phyloP scores from a whole-genome alignment of 2,797 vertebrate genomes.

The Onychomys leucogaster region DNA sequence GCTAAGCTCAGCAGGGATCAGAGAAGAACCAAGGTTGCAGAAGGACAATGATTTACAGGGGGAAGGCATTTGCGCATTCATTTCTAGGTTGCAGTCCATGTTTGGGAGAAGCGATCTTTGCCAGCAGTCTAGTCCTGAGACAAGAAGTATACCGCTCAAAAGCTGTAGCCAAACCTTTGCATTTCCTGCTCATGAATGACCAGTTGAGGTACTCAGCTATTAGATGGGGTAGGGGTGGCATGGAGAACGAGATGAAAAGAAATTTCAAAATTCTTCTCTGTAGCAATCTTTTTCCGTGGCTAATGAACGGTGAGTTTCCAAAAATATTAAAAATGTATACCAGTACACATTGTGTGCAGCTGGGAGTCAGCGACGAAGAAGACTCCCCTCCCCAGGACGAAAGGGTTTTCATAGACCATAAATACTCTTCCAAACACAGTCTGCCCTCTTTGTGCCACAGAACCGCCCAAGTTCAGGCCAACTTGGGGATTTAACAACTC shows the following conservation, averaged over 20 bases:
- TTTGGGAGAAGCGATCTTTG: not conserved
- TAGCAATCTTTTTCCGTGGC: not conserved
- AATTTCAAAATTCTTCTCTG: not conserved
- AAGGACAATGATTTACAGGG: not conserved
- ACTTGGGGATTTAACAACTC: not conserved
- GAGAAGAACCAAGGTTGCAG: not conserved
- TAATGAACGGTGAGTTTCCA: not conserved
- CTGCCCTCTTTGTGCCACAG: not conserved
- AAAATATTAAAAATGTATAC: not conserved
- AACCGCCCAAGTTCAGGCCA: not conserved
- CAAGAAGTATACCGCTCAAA: not conserved
- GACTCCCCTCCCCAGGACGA: not conserved
- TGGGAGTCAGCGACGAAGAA: not conserved
- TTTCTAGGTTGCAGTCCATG: not conserved
- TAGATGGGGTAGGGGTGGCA: not conserved
- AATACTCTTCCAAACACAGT: not conserved
- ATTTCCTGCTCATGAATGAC: not conserved
- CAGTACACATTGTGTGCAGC: not conserved
- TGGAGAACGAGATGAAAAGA: not conserved
- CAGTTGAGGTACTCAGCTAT: not conserved
- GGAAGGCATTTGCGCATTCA: not conserved
- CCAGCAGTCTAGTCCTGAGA: not conserved
- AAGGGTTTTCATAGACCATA: not conserved
- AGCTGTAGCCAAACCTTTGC: not conserved
- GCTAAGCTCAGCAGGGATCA: not conserved